Percentiles rank a stretch among this genome's conserved stretches.
phyloP scores from a whole-genome alignment of 2,113 vertebrate species.

The Misgurnus mizolepis region DNA sequence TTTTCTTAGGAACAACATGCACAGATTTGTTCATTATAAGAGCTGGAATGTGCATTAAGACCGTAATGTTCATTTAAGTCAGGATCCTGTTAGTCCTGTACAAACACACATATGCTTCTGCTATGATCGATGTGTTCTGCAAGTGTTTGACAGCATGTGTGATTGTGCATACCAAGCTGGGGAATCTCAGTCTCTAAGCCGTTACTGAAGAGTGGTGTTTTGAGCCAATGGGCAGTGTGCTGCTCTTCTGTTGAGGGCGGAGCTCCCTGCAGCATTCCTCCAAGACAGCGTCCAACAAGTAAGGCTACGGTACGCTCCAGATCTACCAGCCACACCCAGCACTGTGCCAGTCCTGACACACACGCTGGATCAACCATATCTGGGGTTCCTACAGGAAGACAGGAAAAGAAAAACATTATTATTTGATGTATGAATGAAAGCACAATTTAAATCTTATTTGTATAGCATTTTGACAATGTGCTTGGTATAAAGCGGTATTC shows the following conservation, averaged over 20 bases:
- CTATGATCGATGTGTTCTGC: not conserved
- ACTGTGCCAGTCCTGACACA: conserved; percentile 80
- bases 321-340: conserved; percentile 97
- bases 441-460: not conserved
- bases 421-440: not conserved
- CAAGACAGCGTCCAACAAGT: conserved; percentile 92
- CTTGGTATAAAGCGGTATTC: too few relatives aligned
- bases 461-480: too few relatives aligned
- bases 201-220: conserved; percentile 92
- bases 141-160: not conserved
- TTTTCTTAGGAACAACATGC: too few relatives aligned
- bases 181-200: conserved; percentile 91
- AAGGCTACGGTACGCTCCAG: conserved; percentile 92
- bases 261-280: conserved; percentile 94
- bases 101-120: not conserved
- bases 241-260: conserved; percentile 88
- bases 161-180: conserved; percentile 80
- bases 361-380: conserved; percentile 83
- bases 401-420: not conserved
- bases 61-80: too few relatives aligned
- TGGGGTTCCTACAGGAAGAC: conserved; percentile 73
- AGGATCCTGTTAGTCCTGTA: too few relatives aligned
- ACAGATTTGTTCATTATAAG: too few relatives aligned
- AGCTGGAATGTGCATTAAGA: too few relatives aligned
- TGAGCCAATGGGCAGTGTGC: conserved; percentile 92